Evolutionary conservation across 2,797 vertebrate species (phyloP), one percentile per base, ranked within the genome.

Genomic region (Halcyon leucocephala): DNA sequence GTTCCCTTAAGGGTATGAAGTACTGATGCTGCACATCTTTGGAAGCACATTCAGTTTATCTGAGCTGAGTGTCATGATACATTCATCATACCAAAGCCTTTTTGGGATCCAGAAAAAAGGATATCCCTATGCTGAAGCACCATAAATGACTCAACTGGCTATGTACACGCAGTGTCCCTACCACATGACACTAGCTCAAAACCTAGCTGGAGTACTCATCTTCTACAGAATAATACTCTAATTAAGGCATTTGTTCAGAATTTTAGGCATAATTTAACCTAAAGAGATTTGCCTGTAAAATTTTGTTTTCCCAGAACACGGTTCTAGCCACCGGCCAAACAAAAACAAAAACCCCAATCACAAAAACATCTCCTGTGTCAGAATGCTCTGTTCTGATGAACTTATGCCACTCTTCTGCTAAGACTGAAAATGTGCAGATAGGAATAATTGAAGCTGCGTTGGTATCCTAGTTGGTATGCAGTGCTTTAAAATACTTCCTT

Each of bases 301-400:
- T 1, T 55, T 18, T 26, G 2, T 28, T 28, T 93, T 64, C 31
- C 52, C 31, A 70, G n/a, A 57, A 55, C 8, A 18, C 14, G 66
- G 2, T 64, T 70, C 21, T 48, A 60, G 9, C 2, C 21, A 52
- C 7, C 12, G 62, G 13, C 1, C 28, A 82, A 86, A 46, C 33
- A 65, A 14, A 17, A 2, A 0, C 8, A 25, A 58, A 54, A 18
- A 7, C 7, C 0, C 7, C 31, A 89, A 87, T 35, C 0, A 4
- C 1, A 24, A 22, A 46, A 82, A 9, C 1, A 4, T 37, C 3
- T 69, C 3, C 12, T 39, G 8, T 55, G 10, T 70, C 66, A 72
- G 42, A 89, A 72, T 42, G 15, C 2, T 65, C 58, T n/a, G 10
- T 49, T 91, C 25, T 35, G 26, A 33, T 54, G 26, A 72, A 87